Evolutionary conservation across 2,888 invertebrate genomes (phyloP).

Genomic region (Diadegma fenestrale): DNA sequence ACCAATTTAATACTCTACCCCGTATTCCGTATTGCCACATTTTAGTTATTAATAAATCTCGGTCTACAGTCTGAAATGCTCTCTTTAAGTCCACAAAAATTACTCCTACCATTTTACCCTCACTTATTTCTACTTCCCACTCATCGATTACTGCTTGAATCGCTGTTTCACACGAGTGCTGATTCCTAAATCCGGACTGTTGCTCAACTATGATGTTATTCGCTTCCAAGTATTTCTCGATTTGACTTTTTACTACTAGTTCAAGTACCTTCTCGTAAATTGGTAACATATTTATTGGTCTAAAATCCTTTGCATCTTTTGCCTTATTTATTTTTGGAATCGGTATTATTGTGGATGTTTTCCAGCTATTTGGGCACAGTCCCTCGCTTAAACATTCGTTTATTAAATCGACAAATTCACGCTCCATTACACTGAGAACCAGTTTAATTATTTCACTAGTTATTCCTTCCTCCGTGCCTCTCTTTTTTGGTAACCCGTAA

Average conservation of each 20-base stretch:
- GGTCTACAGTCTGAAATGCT: too few relatives aligned
- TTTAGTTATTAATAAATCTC: neutral
- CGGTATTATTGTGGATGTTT: constrained; percentile 28
- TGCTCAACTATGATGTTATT: neutral
- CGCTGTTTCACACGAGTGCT: neutral
- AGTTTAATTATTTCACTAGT: constrained; percentile 14
- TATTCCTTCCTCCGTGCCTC: constrained; percentile 36
- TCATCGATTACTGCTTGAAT: neutral
- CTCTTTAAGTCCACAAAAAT: neutral
- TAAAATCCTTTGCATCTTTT: constrained; percentile 37
- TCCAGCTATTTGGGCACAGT: too few relatives aligned
- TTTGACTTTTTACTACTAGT: too few relatives aligned
- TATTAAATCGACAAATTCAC: constrained; percentile 30
- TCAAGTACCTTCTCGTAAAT: too few relatives aligned
- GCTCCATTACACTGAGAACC: neutral
- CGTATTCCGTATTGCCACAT: neutral
- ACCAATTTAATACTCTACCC: constrained; percentile 15
- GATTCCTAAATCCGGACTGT: neutral
- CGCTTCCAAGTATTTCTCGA: constrained; percentile 1
- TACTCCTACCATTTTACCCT: too few relatives aligned
- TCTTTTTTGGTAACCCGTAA: constrained; percentile 22
- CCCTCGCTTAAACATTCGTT: constrained; percentile 22
- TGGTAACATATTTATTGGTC: constrained; percentile 62
- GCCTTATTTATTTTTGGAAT: constrained; percentile 2
- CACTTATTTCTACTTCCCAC: constrained; percentile 30